These are phyloP conservation scores for Stigmatopora nigra DNA, from an alignment of 2,113 vertebrate genomes.

Conservation along the genomic window DNA sequence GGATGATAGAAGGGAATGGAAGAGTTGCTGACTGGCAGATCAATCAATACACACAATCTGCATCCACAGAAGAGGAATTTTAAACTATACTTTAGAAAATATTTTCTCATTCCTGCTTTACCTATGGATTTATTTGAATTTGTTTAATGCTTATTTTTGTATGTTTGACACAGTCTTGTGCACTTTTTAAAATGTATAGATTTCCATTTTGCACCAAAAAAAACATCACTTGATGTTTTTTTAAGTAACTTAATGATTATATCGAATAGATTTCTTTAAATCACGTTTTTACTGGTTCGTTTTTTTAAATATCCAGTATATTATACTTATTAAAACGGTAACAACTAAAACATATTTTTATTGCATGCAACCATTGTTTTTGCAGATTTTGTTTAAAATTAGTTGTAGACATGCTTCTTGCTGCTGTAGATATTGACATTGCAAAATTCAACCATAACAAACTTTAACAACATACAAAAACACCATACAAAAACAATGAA, in stretches of 20 bases:
- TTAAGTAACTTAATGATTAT: too few relatives aligned
- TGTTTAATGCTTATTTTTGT: not conserved
- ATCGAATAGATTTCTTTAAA: not conserved
- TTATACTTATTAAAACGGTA: too few relatives aligned
- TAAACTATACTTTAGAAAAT: not conserved
- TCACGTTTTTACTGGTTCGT: not conserved
- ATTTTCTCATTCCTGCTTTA: not conserved
- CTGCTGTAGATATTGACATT: not conserved
- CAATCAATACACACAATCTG: slow-evolving; percentile 63
- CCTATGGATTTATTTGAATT: not conserved
- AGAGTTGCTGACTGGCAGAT: slow-evolving; percentile 49
- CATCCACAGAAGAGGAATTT: slow-evolving; percentile 45
- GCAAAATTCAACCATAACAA: not conserved
- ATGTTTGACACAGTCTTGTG: not conserved
- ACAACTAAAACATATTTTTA: too few relatives aligned
- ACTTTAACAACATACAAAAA: not conserved
- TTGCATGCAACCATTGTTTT: too few relatives aligned
- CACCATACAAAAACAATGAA: not conserved
- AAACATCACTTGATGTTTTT: not conserved
- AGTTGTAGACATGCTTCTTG: not conserved
- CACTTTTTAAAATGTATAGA: not conserved
- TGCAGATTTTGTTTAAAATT: not conserved
- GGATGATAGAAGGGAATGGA: slow-evolving; percentile 43
- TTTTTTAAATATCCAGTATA: too few relatives aligned
- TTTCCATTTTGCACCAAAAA: not conserved